Conservation (phyloP, 2,888 invertebrate species). For the Leucophenga montana region DNA sequence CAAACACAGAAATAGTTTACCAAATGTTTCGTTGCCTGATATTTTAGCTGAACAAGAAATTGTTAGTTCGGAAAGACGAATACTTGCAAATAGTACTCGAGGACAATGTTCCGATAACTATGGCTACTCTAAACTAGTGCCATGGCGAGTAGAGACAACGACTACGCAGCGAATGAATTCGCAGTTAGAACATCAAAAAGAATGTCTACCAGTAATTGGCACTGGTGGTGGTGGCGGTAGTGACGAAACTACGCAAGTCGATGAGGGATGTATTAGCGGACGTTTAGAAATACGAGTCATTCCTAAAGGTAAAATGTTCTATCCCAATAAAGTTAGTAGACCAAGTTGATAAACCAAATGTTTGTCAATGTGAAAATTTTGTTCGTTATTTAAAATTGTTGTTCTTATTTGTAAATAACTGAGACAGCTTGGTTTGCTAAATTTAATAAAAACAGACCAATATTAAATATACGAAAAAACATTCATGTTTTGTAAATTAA, state of each 20-base stretch:
- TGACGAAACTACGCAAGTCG: conserved; percentile 43
- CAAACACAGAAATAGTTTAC: conserved; percentile 69
- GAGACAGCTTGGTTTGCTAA: too few relatives aligned
- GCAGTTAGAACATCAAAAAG: conserved; percentile 26
- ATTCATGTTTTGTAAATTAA: not conserved
- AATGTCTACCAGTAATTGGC: conserved; percentile 27
- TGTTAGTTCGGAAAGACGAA: not conserved
- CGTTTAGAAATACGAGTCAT: conserved; percentile 87
- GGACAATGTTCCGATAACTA: conserved; percentile 6
- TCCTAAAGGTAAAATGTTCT: conserved; percentile 71
- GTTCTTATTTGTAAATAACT: too few relatives aligned
- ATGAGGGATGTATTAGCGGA: conserved; percentile 80
- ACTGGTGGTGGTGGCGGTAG: conserved; percentile 43
- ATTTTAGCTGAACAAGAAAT: conserved; percentile 45
- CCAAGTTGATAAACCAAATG: too few relatives aligned
- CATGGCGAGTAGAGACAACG: conserved; percentile 52
- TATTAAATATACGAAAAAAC: not conserved
- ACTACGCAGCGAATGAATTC: conserved; percentile 42
- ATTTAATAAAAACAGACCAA: too few relatives aligned
- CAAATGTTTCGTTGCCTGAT: conserved; percentile 67
- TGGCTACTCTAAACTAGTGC: conserved; percentile 27
- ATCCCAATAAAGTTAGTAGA: not conserved
- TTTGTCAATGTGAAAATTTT: too few relatives aligned
- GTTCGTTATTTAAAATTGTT: too few relatives aligned
- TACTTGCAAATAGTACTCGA: not conserved